phyloP scores from a whole-genome alignment of 2,888 invertebrate species.

The Anticlea derivata region DNA sequence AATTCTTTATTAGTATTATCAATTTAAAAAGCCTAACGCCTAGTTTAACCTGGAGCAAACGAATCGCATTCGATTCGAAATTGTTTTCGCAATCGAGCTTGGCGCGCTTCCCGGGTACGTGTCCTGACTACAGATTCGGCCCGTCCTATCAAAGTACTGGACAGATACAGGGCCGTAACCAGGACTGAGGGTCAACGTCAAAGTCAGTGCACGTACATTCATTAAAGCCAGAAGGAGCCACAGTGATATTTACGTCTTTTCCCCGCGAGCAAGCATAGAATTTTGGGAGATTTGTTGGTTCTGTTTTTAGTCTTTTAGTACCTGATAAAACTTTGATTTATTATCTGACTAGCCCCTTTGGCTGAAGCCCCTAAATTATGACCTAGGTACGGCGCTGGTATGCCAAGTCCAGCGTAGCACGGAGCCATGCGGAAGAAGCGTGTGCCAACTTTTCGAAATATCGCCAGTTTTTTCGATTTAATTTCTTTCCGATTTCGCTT shows the following conservation, averaged over 20 bases:
- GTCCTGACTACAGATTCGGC: conserved; percentile 33
- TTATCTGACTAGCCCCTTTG: too few species aligned
- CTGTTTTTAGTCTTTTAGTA: too few species aligned
- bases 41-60: conserved; percentile 29
- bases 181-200: background rate
- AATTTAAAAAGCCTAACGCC: conserved; percentile 28
- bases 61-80: conserved; percentile 39
- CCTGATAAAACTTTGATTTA: too few species aligned
- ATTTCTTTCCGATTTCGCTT: conserved; percentile 40
- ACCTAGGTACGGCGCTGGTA: conserved; percentile 2
- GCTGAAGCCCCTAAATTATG: background rate
- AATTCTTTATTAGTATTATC: conserved; percentile 12
- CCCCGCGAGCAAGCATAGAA: too few species aligned
- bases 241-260: too few species aligned
- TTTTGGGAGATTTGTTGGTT: too few species aligned
- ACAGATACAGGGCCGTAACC: conserved; percentile 11
- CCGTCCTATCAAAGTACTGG: conserved; percentile 20
- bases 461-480: conserved; percentile 38
- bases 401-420: conserved; percentile 21
- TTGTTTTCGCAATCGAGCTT: conserved; percentile 42
- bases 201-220: too few species aligned
- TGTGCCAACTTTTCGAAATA: conserved; percentile 39
- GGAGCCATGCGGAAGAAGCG: conserved; percentile 32
- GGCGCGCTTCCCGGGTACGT: conserved; percentile 36
- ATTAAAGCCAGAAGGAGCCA: too few species aligned